Evolutionary conservation across 1,140 invertebrate genomes (phyloP).

Genomic region (Hylaeus volcanicus): DNA sequence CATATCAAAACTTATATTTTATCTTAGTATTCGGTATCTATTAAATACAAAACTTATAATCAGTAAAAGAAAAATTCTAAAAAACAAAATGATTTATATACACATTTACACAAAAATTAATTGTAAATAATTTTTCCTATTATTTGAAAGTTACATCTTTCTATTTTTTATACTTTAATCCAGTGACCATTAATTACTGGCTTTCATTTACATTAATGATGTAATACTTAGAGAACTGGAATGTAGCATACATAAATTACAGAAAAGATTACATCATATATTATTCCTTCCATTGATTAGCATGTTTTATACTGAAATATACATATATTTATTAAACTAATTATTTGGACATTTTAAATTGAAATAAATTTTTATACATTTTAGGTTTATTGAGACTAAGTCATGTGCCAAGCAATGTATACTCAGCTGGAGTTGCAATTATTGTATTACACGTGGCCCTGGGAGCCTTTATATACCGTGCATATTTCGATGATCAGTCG

Average conservation of each 20-base stretch:
- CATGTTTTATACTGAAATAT: too few relatives aligned
- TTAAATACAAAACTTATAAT: neutral
- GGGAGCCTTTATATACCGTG: constrained; percentile 88
- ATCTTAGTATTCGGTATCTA: neutral
- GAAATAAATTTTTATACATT: constrained; percentile 56
- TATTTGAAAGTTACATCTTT: neutral
- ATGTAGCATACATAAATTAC: constrained; percentile 5
- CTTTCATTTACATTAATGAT: neutral
- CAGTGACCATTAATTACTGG: neutral
- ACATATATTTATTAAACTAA: too few relatives aligned
- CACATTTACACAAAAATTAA: neutral
- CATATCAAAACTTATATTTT: neutral
- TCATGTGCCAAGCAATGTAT: constrained; percentile 86
- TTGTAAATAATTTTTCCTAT: neutral
- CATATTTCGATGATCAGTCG: constrained; percentile 83
- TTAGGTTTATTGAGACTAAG: constrained; percentile 82
- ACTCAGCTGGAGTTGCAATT: constrained; percentile 86
- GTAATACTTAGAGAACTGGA: neutral
- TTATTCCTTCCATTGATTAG: too few relatives aligned
- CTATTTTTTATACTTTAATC: constrained; percentile 5
- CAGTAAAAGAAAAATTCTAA: neutral
- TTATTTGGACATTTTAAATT: too few relatives aligned
- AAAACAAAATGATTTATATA: neutral
- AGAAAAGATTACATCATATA: neutral
- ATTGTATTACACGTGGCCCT: constrained; percentile 86